Percentiles rank a stretch among this genome's conserved stretches.
phyloP scores from a whole-genome alignment of 2,797 vertebrate species.

The Anas bernieri region DNA sequence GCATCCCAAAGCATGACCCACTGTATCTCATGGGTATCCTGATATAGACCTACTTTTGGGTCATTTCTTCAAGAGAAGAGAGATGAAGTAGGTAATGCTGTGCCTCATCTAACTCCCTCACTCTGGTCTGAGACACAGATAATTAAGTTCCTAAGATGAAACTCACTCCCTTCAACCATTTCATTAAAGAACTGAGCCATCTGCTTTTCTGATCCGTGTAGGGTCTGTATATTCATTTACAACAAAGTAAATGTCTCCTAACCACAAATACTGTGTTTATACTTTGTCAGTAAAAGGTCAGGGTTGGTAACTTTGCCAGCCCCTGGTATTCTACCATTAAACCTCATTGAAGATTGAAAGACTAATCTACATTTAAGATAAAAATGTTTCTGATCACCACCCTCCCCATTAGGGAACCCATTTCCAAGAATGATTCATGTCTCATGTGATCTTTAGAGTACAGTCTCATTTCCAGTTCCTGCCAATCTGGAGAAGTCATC shows the following conservation, averaged over 20 bases:
- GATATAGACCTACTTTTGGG: background rate
- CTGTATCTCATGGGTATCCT: background rate
- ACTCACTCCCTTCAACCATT: background rate
- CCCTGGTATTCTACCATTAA: background rate
- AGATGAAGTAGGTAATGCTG: background rate
- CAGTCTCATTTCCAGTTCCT: background rate
- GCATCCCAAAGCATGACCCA: background rate
- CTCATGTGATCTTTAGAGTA: background rate
- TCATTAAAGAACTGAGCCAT: background rate
- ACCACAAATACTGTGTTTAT: background rate
- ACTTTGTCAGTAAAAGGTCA: background rate
- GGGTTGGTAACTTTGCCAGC: background rate
- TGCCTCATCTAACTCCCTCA: background rate
- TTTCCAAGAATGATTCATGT: background rate
- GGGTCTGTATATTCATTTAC: background rate
- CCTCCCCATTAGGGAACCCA: background rate
- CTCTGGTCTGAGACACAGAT: background rate
- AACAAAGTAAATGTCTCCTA: background rate
- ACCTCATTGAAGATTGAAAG: background rate
- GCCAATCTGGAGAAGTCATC: background rate
- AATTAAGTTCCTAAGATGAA: background rate
- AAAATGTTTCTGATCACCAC: background rate
- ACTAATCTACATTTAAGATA: background rate
- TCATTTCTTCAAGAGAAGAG: background rate
- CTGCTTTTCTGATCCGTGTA: background rate